These are phyloP conservation scores for Yponomeuta plumbellus DNA, from an alignment of 2,888 invertebrate species.

Conservation along the genomic window DNA sequence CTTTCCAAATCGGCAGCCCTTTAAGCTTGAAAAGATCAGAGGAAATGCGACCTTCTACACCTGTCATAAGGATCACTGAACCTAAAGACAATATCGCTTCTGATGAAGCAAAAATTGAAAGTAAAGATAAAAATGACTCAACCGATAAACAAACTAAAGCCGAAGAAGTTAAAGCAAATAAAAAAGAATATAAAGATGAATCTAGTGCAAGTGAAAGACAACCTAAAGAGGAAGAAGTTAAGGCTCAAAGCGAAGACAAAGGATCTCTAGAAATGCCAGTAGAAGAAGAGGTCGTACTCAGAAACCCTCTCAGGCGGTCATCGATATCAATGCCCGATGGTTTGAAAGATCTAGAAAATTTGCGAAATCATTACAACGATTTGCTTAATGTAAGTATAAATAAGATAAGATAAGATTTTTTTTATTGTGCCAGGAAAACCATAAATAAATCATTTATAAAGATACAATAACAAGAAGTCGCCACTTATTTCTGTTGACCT, in stretches of 20 bases:
- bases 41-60: slow-evolving; percentile 38
- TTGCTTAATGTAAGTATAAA: neutral
- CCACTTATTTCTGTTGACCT: no score
- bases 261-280: slow-evolving; percentile 13
- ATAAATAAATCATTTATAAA: no score
- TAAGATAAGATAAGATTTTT: no score
- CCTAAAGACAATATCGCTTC: slow-evolving; percentile 24
- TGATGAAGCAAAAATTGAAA: slow-evolving; percentile 18
- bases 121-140: slow-evolving; percentile 17
- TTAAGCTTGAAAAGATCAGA: slow-evolving; percentile 26
- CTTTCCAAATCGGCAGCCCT: slow-evolving; percentile 26
- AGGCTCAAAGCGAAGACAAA: slow-evolving; percentile 1
- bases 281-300: slow-evolving; percentile 33
- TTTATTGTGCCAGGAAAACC: no score
- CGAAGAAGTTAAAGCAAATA: neutral
- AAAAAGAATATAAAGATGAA: neutral
- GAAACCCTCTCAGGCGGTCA: slow-evolving; percentile 64
- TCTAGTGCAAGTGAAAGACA: neutral
- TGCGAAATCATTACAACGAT: neutral
- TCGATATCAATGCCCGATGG: slow-evolving; percentile 80
- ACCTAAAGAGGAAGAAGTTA: neutral
- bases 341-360: slow-evolving; percentile 57
- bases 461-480: no score
- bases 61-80: slow-evolving; percentile 51
- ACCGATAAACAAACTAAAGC: neutral